These are phyloP conservation scores for Festucalex cinctus DNA, from an alignment of 2,113 vertebrate genomes.

Conservation along the genomic window DNA sequence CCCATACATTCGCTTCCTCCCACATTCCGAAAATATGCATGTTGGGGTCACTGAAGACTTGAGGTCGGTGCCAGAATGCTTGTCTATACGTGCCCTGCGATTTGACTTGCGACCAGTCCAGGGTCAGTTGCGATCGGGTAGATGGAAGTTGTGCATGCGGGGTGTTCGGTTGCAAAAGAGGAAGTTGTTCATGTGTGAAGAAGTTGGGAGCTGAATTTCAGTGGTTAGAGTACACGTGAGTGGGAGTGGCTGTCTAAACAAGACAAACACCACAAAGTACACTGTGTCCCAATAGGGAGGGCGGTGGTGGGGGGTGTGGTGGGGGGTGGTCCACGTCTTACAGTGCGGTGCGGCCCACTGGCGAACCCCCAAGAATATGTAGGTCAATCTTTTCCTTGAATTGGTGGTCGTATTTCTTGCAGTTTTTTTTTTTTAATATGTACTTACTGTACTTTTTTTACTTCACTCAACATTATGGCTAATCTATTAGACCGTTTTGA, in stretches of 20 bases:
- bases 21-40: background rate
- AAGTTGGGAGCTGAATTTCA: background rate
- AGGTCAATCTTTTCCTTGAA: background rate
- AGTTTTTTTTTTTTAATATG: background rate
- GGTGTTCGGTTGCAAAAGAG: conserved; percentile 1
- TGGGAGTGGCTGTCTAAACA: background rate
- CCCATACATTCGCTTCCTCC: background rate
- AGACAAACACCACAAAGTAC: conserved; percentile 1
- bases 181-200: background rate
- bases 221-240: background rate
- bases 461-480: background rate
- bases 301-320: background rate
- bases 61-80: background rate
- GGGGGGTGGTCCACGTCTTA: background rate
- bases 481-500: no score
- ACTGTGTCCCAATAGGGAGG: background rate
- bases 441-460: background rate
- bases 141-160: background rate
- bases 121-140: background rate
- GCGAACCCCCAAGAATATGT: conserved; percentile 1
- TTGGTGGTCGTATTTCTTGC: background rate
- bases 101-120: background rate
- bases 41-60: background rate
- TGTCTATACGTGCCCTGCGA: background rate
- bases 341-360: background rate